Evolutionary conservation across 1,140 invertebrate species (phyloP).

Genomic region (Steinernema feltiae): DNA sequence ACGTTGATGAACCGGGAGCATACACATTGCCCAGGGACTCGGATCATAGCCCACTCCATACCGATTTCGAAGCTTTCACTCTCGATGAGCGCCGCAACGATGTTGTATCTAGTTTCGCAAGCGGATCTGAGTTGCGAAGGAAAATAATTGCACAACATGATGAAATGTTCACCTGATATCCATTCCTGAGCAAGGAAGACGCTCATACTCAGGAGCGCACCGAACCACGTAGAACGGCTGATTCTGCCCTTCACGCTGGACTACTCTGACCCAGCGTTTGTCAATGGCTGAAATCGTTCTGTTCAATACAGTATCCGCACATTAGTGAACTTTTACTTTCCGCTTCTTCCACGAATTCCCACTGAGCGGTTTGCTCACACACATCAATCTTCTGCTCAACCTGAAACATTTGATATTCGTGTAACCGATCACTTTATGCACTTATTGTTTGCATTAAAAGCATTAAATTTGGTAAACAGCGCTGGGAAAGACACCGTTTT

Average conservation of each 20-base stretch:
- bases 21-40: background rate
- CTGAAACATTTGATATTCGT: slow-evolving; percentile 15
- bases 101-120: background rate
- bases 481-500: background rate
- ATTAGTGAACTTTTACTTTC: background rate
- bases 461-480: background rate
- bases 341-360: background rate
- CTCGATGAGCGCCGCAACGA: background rate
- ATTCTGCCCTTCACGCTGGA: background rate
- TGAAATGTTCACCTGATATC: background rate
- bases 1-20: background rate
- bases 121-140: background rate
- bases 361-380: background rate
- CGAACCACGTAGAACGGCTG: background rate
- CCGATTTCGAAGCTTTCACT: background rate
- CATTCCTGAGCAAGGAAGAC: background rate
- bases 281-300: background rate
- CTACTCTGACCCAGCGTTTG: background rate
- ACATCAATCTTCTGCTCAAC: background rate
- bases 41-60: slow-evolving; percentile 9
- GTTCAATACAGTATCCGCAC: background rate
- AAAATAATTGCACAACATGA: background rate
- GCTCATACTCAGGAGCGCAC: background rate
- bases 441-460: background rate
- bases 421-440: background rate